Conservation (phyloP, 1,140 invertebrate species). For the Tetramorium simillimum region DNA sequence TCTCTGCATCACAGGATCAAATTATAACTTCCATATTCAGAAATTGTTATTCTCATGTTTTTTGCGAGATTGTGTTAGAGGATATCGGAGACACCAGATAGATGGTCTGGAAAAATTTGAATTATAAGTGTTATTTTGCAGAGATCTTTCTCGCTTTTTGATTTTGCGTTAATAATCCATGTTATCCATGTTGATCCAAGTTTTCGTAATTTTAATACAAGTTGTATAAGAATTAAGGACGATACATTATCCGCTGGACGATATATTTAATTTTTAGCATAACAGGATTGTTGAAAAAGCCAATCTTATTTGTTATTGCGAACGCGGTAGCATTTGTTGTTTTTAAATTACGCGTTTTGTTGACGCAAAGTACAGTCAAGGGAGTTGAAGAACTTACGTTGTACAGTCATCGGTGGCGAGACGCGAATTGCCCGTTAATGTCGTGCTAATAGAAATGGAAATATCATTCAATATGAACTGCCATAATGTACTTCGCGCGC, state of each 20-base stretch:
- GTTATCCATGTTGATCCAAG: background rate
- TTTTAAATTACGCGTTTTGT: slow-evolving; percentile 44
- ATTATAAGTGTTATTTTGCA: slow-evolving; percentile 12
- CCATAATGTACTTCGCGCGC: background rate
- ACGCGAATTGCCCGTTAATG: slow-evolving; percentile 13
- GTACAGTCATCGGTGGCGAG: background rate
- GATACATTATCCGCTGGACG: background rate
- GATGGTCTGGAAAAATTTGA: slow-evolving; percentile 9
- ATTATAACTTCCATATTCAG: background rate
- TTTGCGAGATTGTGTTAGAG: slow-evolving; percentile 5
- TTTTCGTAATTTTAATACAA: background rate
- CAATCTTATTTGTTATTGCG: background rate
- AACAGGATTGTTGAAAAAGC: background rate
- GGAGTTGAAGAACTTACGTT: slow-evolving; percentile 3
- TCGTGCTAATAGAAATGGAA: slow-evolving; percentile 7
- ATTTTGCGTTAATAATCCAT: slow-evolving; percentile 9
- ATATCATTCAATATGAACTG: slow-evolving; percentile 33
- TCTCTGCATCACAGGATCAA: background rate
- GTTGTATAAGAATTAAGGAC: background rate
- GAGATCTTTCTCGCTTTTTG: background rate
- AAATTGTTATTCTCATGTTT: background rate
- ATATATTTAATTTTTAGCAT: background rate
- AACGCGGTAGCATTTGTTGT: slow-evolving; percentile 29
- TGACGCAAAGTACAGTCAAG: slow-evolving; percentile 6
- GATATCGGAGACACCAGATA: background rate